Percentiles rank a stretch among this genome's conserved stretches.
Conservation (phyloP, 2,797 vertebrate species). For the Eutrigla gurnardus region DNA sequence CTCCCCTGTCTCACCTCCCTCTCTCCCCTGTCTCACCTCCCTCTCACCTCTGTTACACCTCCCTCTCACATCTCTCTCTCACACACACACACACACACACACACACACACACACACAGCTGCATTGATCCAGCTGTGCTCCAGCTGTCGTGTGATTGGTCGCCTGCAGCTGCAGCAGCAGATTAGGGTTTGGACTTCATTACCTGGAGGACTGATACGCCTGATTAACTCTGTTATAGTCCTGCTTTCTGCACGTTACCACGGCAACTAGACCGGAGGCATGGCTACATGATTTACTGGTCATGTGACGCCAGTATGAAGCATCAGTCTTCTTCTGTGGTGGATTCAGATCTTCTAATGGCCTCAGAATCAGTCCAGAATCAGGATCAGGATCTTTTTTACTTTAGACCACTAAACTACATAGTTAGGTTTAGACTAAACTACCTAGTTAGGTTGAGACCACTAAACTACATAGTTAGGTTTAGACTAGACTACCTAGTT, state of each 20-base stretch:
- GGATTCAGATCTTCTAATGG: no score
- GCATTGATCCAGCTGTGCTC: neutral
- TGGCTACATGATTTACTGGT: neutral
- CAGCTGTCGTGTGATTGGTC: neutral
- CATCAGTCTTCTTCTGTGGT: no score
- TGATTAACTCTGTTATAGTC: neutral
- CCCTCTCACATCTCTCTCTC: no score
- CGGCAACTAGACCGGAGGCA: neutral
- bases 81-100: neutral
- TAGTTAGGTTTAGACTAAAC: no score
- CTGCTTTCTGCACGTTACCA: neutral
- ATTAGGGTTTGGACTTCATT: neutral
- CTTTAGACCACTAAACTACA: no score
- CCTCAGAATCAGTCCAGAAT: no score
- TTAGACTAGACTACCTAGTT: no score
- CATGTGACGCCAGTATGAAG: no score
- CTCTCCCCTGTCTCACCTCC: conserved; percentile 1
- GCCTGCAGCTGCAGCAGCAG: neutral
- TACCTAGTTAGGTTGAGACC: no score
- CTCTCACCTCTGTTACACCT: conserved; percentile 5
- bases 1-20: no score
- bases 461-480: no score
- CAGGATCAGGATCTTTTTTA: no score
- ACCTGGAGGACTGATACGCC: neutral
- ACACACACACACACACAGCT: neutral